Conservation (phyloP, 1,140 invertebrate species). For the Mya arenaria region DNA sequence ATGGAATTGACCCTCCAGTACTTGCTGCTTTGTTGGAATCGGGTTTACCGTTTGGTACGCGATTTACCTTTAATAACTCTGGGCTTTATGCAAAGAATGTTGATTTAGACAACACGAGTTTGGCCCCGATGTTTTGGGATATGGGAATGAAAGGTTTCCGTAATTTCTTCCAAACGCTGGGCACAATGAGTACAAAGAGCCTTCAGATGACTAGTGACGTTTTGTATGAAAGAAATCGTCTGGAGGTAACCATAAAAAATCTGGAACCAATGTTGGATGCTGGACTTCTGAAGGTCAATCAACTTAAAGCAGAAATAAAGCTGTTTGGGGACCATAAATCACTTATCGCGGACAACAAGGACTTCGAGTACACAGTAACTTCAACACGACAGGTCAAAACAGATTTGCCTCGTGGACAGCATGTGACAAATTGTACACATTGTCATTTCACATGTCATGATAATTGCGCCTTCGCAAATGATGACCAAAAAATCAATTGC, state of each 20-base stretch:
- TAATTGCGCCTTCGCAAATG: neutral
- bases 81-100: neutral
- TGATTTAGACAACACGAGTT: neutral
- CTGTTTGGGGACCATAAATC: neutral
- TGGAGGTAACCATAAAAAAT: neutral
- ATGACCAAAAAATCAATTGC: neutral
- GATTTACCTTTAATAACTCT: constrained; percentile 37
- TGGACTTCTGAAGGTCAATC: neutral
- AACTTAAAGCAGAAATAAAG: neutral
- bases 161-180: neutral
- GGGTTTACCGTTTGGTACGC: neutral
- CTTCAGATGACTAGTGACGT: constrained; percentile 52
- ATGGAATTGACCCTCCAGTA: constrained; percentile 46
- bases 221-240: neutral
- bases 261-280: neutral
- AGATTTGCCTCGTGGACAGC: neutral
- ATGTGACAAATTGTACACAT: neutral
- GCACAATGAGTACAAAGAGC: neutral
- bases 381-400: neutral
- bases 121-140: neutral
- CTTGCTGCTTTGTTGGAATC: neutral
- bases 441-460: neutral
- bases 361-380: neutral
- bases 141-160: neutral
- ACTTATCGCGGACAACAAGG: neutral